A percentile compares a stretch with the other conserved stretches of the same genome.
These are phyloP conservation scores for Sapayoa aenigma DNA, from an alignment of 2,113 vertebrate species.

Conservation along the genomic window DNA sequence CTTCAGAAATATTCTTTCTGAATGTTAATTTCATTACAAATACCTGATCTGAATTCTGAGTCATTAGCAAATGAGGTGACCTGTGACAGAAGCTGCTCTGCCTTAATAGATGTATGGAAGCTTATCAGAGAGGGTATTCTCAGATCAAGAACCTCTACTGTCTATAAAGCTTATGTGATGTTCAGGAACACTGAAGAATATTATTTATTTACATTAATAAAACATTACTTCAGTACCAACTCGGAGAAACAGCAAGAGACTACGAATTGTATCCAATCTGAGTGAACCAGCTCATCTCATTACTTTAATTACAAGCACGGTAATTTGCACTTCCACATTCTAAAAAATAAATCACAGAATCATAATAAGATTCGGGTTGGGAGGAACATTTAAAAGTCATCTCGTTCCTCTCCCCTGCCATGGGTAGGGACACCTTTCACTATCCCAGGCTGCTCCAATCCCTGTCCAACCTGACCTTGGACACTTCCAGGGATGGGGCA, in stretches of 20 bases:
- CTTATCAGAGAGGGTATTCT: conserved; percentile 43
- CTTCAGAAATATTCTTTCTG: conserved; percentile 37
- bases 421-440: background rate
- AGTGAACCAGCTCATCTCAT: background rate
- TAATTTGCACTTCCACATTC: background rate
- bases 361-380: background rate
- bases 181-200: conserved; percentile 34
- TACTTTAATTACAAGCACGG: background rate
- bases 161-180: conserved; percentile 16
- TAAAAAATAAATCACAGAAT: background rate
- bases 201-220: background rate
- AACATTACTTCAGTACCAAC: background rate
- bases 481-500: background rate
- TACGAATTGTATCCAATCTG: background rate
- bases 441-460: rapidly evolving
- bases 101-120: conserved; percentile 36
- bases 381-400: background rate
- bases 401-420: background rate
- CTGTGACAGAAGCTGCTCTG: conserved; percentile 54
- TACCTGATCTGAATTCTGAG: conserved; percentile 65
- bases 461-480: background rate
- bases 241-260: background rate
- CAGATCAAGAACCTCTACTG: conserved; percentile 45
- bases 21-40: conserved; percentile 62
- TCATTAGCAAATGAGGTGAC: conserved; percentile 58